These are phyloP conservation scores for Microtus pennsylvanicus DNA, from an alignment of 2,113 vertebrate genomes.

Conservation along the genomic window DNA sequence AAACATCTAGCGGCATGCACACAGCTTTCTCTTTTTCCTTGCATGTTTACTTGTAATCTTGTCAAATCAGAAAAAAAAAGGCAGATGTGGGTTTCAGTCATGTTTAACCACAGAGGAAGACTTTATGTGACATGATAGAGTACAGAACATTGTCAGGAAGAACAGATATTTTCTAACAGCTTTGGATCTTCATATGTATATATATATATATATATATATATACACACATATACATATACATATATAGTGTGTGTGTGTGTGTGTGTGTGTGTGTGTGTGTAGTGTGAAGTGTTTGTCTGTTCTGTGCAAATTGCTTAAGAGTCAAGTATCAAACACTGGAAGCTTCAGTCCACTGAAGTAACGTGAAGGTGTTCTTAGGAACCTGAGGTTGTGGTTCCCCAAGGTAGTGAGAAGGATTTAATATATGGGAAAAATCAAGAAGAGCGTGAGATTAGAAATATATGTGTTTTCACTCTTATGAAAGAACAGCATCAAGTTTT, in stretches of 20 bases:
- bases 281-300: neutral
- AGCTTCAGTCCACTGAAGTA: neutral
- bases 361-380: neutral
- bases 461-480: neutral
- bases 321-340: neutral
- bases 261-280: too few species aligned
- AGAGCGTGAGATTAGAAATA: neutral
- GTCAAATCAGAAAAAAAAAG: neutral
- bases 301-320: neutral
- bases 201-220: too few species aligned
- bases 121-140: neutral
- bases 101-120: neutral
- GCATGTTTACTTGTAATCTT: neutral
- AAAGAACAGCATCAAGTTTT: neutral
- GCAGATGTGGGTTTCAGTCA: neutral
- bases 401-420: neutral
- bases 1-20: neutral
- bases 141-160: neutral
- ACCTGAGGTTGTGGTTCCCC: neutral
- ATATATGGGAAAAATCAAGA: neutral
- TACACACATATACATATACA: too few species aligned
- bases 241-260: too few species aligned
- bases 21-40: neutral
- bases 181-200: neutral
- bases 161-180: neutral